Conservation (phyloP, 2,113 vertebrate species). For the Brevimyrus niger region DNA sequence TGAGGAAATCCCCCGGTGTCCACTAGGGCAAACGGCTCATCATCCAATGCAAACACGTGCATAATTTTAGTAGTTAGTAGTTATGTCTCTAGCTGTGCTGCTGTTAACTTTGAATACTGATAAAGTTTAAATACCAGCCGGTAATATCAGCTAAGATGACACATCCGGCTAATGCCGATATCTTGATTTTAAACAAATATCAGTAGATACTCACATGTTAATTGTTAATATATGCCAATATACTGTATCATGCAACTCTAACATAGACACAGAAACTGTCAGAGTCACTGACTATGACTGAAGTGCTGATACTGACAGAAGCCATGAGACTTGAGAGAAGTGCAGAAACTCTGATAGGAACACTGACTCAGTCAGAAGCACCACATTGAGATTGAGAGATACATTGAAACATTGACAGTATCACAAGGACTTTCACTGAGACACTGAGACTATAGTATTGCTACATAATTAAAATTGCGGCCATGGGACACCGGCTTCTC, state of each 20-base stretch:
- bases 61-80: background rate
- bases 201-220: background rate
- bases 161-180: background rate
- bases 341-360: background rate
- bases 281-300: background rate
- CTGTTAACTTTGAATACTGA: background rate
- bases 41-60: background rate
- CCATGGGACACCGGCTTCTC: background rate
- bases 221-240: background rate
- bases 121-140: background rate
- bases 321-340: background rate
- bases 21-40: background rate
- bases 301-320: background rate
- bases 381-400: background rate
- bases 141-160: background rate
- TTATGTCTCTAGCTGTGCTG: background rate
- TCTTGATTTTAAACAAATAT: background rate
- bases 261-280: background rate
- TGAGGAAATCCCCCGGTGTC: background rate
- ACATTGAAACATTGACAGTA: background rate
- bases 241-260: background rate
- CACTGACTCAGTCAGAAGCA: background rate
- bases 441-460: background rate
- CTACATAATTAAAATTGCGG: background rate
- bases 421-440: background rate